Percentiles rank a stretch among this genome's conserved stretches.
Evolutionary conservation across 2,797 vertebrate species (phyloP).

Genomic region (Dallia pectoralis): DNA sequence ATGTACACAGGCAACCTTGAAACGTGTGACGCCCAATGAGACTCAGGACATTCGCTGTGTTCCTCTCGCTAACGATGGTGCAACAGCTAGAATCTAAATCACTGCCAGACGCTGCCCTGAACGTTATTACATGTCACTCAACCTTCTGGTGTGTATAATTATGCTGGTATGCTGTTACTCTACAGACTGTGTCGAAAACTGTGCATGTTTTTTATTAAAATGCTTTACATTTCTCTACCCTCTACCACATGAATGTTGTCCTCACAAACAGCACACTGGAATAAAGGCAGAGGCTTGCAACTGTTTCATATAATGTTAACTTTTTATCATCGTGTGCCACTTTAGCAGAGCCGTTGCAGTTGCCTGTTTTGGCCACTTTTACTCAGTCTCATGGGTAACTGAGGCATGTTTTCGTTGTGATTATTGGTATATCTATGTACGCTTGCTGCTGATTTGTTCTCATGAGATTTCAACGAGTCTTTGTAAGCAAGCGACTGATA

Average conservation of each 20-base stretch:
- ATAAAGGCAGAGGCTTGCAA: background rate
- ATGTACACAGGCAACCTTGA: constrained; percentile 34
- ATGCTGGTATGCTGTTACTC: constrained; percentile 17
- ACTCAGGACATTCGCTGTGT: background rate
- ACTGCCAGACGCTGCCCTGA: background rate
- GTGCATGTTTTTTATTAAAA: constrained; percentile 21
- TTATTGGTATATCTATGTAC: background rate
- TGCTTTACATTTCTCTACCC: constrained; percentile 20
- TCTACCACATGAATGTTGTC: background rate
- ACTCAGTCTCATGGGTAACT: background rate
- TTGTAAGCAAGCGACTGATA: background rate
- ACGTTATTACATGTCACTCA: background rate
- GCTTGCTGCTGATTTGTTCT: background rate
- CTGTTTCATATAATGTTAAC: background rate
- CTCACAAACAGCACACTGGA: background rate
- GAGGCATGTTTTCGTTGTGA: background rate
- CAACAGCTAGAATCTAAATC: constrained; percentile 8
- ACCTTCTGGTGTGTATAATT: background rate
- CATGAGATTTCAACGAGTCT: background rate
- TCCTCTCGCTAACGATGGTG: constrained; percentile 8
- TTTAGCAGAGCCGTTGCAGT: background rate
- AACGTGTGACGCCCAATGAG: constrained; percentile 18
- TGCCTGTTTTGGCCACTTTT: background rate
- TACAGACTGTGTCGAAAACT: background rate
- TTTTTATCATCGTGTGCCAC: background rate